phyloP scores from a whole-genome alignment of 2,797 vertebrate genomes.

The Clarias platycephalus region DNA sequence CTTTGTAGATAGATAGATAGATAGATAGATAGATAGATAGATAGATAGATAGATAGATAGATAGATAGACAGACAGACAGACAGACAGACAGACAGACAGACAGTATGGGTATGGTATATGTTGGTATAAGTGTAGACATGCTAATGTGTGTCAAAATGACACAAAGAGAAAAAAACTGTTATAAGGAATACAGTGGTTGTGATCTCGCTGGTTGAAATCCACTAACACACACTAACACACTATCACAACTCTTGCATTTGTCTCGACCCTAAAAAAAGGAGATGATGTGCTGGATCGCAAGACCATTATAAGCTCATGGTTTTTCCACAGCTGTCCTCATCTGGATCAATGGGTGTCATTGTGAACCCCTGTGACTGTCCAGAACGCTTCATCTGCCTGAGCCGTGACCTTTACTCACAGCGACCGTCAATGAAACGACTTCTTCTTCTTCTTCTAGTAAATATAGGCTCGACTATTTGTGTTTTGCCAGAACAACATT shows the following conservation, averaged over 20 bases:
- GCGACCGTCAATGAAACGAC: slow-evolving; percentile 40
- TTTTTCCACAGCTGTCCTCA: not conserved
- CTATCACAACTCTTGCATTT: not conserved
- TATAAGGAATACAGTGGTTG: not conserved
- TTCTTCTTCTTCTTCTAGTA: slow-evolving; percentile 44
- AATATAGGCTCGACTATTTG: slow-evolving; percentile 62
- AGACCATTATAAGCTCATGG: not conserved
- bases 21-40: too few relatives aligned
- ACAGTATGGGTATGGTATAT: not conserved
- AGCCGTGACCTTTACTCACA: slow-evolving; percentile 54
- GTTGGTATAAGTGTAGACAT: not conserved
- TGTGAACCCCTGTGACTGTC: slow-evolving; percentile 1
- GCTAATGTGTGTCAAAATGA: not conserved
- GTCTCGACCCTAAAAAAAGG: not conserved
- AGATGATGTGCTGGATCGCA: not conserved
- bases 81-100: too few relatives aligned
- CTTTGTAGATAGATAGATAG: too few relatives aligned
- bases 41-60: too few relatives aligned
- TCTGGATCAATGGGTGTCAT: slow-evolving; percentile 15
- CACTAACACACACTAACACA: not conserved
- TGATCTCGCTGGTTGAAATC: not conserved
- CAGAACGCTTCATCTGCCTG: slow-evolving; percentile 2
- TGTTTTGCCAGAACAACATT: slow-evolving; percentile 63
- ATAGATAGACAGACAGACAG: too few relatives aligned
- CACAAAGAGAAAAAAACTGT: not conserved